Evolutionary conservation across 2,797 vertebrate genomes (phyloP), one percentile per base, ranked within the genome.

Genomic region (Loriculus beryllinus): DNA sequence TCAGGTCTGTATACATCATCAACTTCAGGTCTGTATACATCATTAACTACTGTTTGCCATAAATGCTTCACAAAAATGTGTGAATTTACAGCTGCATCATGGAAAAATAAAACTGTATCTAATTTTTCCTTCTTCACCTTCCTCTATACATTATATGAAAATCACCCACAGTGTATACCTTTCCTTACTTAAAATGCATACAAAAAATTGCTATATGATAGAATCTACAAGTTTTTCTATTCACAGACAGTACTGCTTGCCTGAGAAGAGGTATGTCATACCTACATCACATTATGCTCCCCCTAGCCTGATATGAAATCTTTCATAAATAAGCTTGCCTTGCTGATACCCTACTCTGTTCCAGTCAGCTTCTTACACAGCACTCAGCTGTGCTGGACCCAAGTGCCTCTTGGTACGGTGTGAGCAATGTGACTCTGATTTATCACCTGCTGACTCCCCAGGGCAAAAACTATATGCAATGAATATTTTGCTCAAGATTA

Each of bases 21-120:
- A n/a, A n/a, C n/a, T n/a, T 79, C 43, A 88, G 39, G 37, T 9
- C 16, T 88, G 63, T 64, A 86, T 67, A 84, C 48, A 42, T 71
- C 75, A 95, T 85, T 94, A 93, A 82, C 29, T 77, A 56, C 45
- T 33, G 9, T 80, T 88, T 95, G 60, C 35, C 45, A 75, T 76
- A 68, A 85, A 82, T 39, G 71, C 31, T 47, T 92, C 70, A 84
- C 40, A 84, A 86, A 95, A 94, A 70, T 43, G 20, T 74, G 51
- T 67, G 48, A 88, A 85, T 9, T 39, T 26, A 82, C 2, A 86
- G 48, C 45, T 82, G 31, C 23, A 76, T 43, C 42, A 49, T 4
- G 3, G 90, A 80, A 79, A 88, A 81, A 62, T 19, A 79, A 85
- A 92, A 39, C 5, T 15, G 7, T 9, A 23, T 74, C 69, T 67